Base-by-base conservation (phyloP, 2,888 invertebrate species). In the Chalcosyrphus nemorum region DNA sequence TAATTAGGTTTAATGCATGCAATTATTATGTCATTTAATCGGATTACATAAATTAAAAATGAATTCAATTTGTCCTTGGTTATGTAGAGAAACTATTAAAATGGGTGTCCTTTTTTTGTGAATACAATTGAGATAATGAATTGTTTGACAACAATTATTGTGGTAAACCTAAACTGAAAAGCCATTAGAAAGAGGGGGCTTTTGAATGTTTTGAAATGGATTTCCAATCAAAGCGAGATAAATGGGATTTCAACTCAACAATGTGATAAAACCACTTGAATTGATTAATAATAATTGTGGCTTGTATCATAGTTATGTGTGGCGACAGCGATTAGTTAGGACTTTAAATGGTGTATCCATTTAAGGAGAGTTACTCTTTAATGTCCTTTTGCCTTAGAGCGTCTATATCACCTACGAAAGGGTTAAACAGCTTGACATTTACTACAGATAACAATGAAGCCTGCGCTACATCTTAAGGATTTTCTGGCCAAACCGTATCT, bases 91-190 rank as follows among this genome's bases (percentile, higher is more conserved):
- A 45, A 45, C 19, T 11, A 19, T 45, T 19, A 6, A 7, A 19
- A 13, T 38, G 2, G 1, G 9, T n/a, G 6, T 38, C 1, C 5
- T 13, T 1, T 43, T 59, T 59, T 27, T 15, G 1, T 15, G 9
- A 27, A 41, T 15, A 24, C 13, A 41, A 45, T 29, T 29, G 29
- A 9, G 45, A 45, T 61, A 61, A 45, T 45, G 45, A 45, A 61
- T 61, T 29, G 61, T 61, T 45, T 29, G 27, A 17, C 17, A 29
- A 29, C 29, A 17, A 17, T 45, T 45, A 45, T 45, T 19, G 61
- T 15, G 61, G 61, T n/a, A 11, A 0, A 27, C 15, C 41, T 59
- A 43, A 43, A 9, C 29, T 27, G 24, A 11, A 1, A 59, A 27
- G 9, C 27, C 13, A 27, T 41, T 43, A 27, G 43, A 15, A 43